Conservation (phyloP, 2,888 invertebrate genomes). For the Aphrophora alni region DNA sequence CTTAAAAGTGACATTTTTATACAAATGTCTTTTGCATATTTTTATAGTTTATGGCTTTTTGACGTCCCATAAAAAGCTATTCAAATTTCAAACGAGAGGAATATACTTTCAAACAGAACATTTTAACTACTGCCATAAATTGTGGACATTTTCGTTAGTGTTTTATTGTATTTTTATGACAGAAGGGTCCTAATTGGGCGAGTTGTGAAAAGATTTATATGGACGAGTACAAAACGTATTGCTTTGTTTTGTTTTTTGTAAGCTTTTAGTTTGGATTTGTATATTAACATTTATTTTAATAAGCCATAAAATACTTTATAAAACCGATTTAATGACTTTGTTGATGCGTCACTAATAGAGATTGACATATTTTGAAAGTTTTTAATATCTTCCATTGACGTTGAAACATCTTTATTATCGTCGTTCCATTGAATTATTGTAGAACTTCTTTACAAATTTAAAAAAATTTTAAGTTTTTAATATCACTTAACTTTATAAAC, state of each 20-base stretch:
- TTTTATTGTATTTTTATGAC: conserved; percentile 33
- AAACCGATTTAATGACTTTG: not conserved
- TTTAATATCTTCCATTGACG: too few relatives aligned
- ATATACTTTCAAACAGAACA: conserved; percentile 26
- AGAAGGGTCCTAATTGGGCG: conserved; percentile 28
- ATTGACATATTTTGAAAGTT: not conserved
- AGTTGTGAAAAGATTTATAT: conserved; percentile 4
- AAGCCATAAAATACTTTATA: not conserved
- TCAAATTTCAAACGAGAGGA: not conserved
- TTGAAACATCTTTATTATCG: too few relatives aligned
- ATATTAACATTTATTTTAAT: not conserved
- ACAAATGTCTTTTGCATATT: not conserved
- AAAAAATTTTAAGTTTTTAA: too few relatives aligned
- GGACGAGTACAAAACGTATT: not conserved
- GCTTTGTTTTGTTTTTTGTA: not conserved
- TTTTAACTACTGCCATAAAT: conserved; percentile 25
- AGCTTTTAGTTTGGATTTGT: not conserved
- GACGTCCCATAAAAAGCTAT: not conserved
- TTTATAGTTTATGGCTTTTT: conserved; percentile 6
- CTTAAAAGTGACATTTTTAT: not conserved
- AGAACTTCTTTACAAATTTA: too few relatives aligned
- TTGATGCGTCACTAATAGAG: not conserved
- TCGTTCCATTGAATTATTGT: too few relatives aligned
- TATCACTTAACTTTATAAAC: too few relatives aligned
- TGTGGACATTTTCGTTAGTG: conserved; percentile 31